Percentiles rank a stretch among this genome's conserved stretches.
These are phyloP conservation scores for Urechis unicinctus DNA, from an alignment of 2,888 invertebrate species.

Conservation along the genomic window DNA sequence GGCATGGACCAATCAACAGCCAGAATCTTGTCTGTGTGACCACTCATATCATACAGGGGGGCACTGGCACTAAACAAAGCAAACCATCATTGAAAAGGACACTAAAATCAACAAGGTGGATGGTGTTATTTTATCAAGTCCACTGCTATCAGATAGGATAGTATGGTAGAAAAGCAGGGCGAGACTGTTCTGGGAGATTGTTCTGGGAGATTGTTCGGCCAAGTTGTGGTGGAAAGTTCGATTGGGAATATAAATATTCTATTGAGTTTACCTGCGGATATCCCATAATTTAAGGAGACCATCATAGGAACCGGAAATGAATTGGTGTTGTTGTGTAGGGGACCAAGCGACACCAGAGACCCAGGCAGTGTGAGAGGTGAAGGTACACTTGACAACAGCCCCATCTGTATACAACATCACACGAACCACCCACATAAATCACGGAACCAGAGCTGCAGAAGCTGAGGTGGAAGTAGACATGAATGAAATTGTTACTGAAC, in stretches of 20 bases:
- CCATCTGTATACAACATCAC: slow-evolving; percentile 64
- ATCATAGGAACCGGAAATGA: slow-evolving; percentile 90
- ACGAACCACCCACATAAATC: too few relatives aligned
- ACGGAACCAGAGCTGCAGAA: background rate
- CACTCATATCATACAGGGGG: slow-evolving; percentile 83
- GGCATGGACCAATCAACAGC: slow-evolving; percentile 91
- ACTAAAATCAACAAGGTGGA: background rate
- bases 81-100: background rate
- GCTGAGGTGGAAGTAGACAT: background rate
- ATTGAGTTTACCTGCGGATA: slow-evolving; percentile 64
- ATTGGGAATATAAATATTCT: background rate
- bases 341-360: slow-evolving; percentile 88
- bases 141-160: too few relatives aligned
- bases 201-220: background rate
- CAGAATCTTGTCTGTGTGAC: slow-evolving; percentile 79
- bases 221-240: background rate
- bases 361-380: slow-evolving; percentile 85
- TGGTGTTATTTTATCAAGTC: too few relatives aligned
- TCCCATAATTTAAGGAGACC: slow-evolving; percentile 92
- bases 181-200: too few relatives aligned
- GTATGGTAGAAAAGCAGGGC: too few relatives aligned
- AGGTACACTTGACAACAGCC: slow-evolving; percentile 76
- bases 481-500: background rate
- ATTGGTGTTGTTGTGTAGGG: slow-evolving; percentile 70
- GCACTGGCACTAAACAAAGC: slow-evolving; percentile 69